Evolutionary conservation across 2,888 invertebrate genomes (phyloP).

Genomic region (Tryphoninae sp.): DNA sequence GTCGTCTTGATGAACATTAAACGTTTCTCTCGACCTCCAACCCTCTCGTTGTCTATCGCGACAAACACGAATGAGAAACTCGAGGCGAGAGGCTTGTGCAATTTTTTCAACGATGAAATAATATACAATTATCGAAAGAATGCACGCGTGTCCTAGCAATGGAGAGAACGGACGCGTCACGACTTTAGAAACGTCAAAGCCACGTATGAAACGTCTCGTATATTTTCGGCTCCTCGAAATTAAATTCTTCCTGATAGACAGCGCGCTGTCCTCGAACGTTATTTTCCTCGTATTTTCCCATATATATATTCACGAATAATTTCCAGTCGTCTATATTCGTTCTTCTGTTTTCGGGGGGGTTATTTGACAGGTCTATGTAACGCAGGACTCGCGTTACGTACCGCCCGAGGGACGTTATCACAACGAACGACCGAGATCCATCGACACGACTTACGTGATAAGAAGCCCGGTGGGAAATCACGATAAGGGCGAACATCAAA

Average conservation of each 20-base stretch:
- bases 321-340: neutral
- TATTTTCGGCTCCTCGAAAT: neutral
- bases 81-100: neutral
- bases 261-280: too few species aligned
- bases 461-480: slow-evolving; percentile 77
- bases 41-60: neutral
- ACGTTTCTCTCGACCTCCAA: neutral
- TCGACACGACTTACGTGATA: slow-evolving; percentile 85
- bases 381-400: slow-evolving; percentile 83
- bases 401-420: slow-evolving; percentile 82
- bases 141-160: neutral
- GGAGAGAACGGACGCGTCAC: neutral
- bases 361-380: slow-evolving; percentile 80
- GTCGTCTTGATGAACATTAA: slow-evolving; percentile 15
- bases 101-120: slow-evolving; percentile 13
- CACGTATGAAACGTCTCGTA: neutral
- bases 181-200: neutral
- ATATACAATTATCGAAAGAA: slow-evolving; percentile 32
- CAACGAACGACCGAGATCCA: slow-evolving; percentile 80
- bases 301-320: neutral
- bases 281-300: too few species aligned
- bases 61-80: slow-evolving; percentile 13
- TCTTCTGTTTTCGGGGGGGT: slow-evolving; percentile 19
- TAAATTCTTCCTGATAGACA: too few species aligned
- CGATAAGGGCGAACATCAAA: slow-evolving; percentile 28